Conservation (phyloP, 2,797 vertebrate species). For the Chloroceryle inda region DNA sequence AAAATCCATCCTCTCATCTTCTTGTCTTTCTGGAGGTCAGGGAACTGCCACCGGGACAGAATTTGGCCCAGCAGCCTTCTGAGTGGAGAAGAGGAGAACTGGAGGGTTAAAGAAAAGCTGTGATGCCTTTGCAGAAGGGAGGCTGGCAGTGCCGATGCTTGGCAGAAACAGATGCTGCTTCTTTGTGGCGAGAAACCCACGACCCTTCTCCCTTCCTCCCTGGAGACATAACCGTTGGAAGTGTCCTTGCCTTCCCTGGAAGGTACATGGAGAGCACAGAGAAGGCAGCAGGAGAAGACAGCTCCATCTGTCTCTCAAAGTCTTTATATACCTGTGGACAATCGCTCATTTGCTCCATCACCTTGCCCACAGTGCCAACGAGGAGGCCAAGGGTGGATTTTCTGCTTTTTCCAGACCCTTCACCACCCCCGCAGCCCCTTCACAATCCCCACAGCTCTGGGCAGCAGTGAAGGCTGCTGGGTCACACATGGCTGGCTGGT, state of each 20-base stretch:
- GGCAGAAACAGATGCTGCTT: background rate
- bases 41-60: background rate
- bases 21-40: background rate
- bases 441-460: background rate
- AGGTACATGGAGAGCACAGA: background rate
- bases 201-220: background rate
- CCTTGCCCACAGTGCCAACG: background rate
- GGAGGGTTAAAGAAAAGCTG: background rate
- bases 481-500: background rate
- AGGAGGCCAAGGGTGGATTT: background rate
- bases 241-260: background rate
- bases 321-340: background rate
- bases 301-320: background rate
- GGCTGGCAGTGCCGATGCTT: background rate
- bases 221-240: background rate
- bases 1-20: background rate
- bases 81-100: background rate
- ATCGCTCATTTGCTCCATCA: background rate
- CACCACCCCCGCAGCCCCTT: background rate
- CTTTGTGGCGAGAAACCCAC: background rate
- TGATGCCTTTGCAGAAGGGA: background rate
- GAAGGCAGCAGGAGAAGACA: background rate
- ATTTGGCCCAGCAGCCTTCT: background rate
- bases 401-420: background rate
- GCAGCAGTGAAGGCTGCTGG: background rate